Conservation (phyloP, 1,140 invertebrate genomes). For the Tetranychus urticae region DNA sequence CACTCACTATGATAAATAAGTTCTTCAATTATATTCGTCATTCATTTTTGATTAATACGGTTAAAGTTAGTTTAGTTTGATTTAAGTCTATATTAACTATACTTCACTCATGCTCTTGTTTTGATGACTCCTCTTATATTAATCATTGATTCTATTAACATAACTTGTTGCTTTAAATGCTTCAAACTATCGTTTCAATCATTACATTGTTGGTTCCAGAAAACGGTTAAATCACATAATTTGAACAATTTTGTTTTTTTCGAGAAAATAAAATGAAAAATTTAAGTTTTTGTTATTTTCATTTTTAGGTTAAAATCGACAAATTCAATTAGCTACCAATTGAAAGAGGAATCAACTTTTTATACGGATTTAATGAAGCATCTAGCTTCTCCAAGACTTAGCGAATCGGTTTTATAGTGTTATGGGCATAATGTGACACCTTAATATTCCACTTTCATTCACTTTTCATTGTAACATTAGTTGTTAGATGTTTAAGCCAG, state of each 20-base stretch:
- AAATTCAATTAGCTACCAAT: slow-evolving; percentile 39
- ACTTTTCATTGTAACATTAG: slow-evolving; percentile 17
- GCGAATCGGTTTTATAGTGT: slow-evolving; percentile 81
- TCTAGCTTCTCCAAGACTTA: slow-evolving; percentile 72
- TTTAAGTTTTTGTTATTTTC: too few species aligned
- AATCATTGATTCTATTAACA: slow-evolving; percentile 65
- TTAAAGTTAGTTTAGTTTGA: too few species aligned
- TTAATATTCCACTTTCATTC: slow-evolving; percentile 37
- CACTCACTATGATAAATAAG: too few species aligned
- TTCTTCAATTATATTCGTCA: too few species aligned
- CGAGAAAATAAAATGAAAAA: too few species aligned
- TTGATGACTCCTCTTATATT: slow-evolving; percentile 55
- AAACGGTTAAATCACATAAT: slow-evolving; percentile 80
- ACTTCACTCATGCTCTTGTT: slow-evolving; percentile 19
- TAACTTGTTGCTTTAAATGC: slow-evolving; percentile 38
- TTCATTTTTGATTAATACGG: too few species aligned
- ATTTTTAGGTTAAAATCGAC: too few species aligned
- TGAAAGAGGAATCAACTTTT: slow-evolving; percentile 73
- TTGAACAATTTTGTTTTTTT: too few species aligned
- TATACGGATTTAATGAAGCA: slow-evolving; percentile 70
- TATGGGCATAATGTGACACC: slow-evolving; percentile 54
- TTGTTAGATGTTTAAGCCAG: too few species aligned
- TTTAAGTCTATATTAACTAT: slow-evolving; percentile 34
- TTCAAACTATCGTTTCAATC: slow-evolving; percentile 51
- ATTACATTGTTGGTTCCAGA: slow-evolving; percentile 52